A percentile compares a stretch with the other conserved stretches of the same genome.
Evolutionary conservation across 2,113 vertebrate species (phyloP).

Genomic region (Trematomus loennbergii): DNA sequence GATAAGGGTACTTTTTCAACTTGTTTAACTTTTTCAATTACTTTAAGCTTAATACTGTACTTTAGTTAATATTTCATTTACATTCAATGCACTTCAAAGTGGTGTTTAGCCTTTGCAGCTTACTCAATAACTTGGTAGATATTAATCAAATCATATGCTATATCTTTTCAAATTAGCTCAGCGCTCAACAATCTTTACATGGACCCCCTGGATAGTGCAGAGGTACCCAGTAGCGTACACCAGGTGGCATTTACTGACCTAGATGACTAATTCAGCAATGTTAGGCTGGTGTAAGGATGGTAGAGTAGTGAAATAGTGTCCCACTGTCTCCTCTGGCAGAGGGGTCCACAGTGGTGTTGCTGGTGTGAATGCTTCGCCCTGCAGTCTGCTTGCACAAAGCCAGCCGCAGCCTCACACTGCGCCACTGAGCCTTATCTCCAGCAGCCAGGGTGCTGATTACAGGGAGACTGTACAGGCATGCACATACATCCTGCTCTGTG

Average conservation of each 20-base stretch:
- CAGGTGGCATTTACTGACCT: conserved; percentile 4
- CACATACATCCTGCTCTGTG: conserved; percentile 53
- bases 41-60: too few species aligned
- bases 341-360: conserved; percentile 11
- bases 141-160: background rate
- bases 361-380: conserved; percentile 4
- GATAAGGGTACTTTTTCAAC: background rate
- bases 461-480: conserved; percentile 51
- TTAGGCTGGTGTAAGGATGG: conserved; percentile 4
- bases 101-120: background rate
- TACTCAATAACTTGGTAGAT: background rate
- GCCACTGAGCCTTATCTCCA: conserved; percentile 59
- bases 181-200: background rate
- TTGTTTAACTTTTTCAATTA: too few species aligned
- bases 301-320: background rate
- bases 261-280: conserved; percentile 8
- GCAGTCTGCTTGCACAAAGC: conserved; percentile 28
- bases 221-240: background rate
- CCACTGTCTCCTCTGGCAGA: background rate
- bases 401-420: conserved; percentile 32
- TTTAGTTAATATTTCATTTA: too few species aligned
- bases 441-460: conserved; percentile 64
- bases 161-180: background rate
- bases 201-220: background rate
- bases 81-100: background rate